Percentiles rank a stretch among this genome's conserved stretches.
phyloP scores from a whole-genome alignment of 2,888 invertebrate species.

The Brachypalpus laphriformis region DNA sequence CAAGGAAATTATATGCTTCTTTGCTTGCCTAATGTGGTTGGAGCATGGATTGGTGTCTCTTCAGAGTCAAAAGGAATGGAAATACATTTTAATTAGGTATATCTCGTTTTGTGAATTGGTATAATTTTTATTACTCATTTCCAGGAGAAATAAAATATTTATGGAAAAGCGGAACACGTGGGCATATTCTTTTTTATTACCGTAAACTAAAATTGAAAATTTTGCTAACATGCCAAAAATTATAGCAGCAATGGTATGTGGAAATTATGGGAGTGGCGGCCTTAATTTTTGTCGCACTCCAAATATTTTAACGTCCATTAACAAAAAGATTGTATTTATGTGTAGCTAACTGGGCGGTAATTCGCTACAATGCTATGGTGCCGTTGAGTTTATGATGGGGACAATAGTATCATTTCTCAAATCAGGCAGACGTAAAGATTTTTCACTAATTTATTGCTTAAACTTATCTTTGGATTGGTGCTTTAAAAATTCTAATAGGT shows the following conservation, averaged over 20 bases:
- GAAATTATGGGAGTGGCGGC: not conserved
- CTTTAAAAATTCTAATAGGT: no score
- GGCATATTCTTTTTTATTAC: slow-evolving; percentile 39
- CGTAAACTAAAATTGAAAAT: slow-evolving; percentile 16
- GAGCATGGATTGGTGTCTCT: not conserved
- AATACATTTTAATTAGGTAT: slow-evolving; percentile 53
- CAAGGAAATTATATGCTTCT: not conserved
- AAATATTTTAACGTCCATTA: not conserved
- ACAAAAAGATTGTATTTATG: not conserved
- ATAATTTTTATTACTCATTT: slow-evolving; percentile 45
- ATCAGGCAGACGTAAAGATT: no score
- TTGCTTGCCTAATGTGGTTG: slow-evolving; percentile 15
- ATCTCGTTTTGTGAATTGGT: slow-evolving; percentile 38
- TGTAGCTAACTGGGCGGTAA: not conserved
- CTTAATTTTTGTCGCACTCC: not conserved
- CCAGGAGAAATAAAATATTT: slow-evolving; percentile 43
- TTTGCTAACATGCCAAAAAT: slow-evolving; percentile 6
- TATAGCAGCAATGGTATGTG: not conserved
- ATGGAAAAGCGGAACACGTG: slow-evolving; percentile 21
- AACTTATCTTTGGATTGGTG: no score
- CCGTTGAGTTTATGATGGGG: no score
- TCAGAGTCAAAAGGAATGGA: not conserved
- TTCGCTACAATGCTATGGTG: no score
- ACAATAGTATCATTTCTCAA: no score
- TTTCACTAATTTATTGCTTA: no score